Percentiles rank a stretch among this genome's conserved stretches.
These are phyloP conservation scores for Leptarthrus brevirostris DNA, from an alignment of 2,888 invertebrate species.

Conservation along the genomic window DNA sequence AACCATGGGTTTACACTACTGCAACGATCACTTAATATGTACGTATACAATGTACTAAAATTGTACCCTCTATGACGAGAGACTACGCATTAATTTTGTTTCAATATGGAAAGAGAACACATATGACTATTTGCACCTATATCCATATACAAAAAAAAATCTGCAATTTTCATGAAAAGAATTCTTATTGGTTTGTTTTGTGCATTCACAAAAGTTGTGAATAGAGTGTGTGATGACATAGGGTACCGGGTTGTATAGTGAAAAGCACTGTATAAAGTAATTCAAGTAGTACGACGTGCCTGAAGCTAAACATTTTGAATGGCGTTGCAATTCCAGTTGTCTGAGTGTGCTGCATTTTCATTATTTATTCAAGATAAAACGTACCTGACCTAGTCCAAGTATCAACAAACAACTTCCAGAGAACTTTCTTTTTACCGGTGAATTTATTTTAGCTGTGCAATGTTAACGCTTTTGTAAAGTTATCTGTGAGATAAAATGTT, in stretches of 20 bases:
- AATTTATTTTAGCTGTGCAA: constrained; percentile 23
- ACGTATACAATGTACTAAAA: too few relatives aligned
- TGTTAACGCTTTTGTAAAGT: not conserved
- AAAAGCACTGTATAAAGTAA: constrained; percentile 17
- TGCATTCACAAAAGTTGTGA: constrained; percentile 1
- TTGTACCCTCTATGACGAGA: too few relatives aligned
- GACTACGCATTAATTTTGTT: too few relatives aligned
- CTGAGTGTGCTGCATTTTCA: constrained; percentile 35
- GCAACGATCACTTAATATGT: too few relatives aligned
- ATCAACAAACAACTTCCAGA: constrained; percentile 1
- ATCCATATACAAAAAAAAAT: too few relatives aligned
- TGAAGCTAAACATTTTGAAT: constrained; percentile 22
- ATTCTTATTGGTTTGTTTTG: constrained; percentile 30
- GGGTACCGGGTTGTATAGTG: not conserved
- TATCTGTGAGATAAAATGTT: constrained; percentile 2
- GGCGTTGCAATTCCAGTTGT: constrained; percentile 28
- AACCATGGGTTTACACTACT: too few relatives aligned
- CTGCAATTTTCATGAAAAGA: not conserved
- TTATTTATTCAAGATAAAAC: constrained; percentile 28
- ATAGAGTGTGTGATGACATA: not conserved
- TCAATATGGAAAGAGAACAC: too few relatives aligned
- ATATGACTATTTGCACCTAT: too few relatives aligned
- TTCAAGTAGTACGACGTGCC: constrained; percentile 32
- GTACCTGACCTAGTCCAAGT: constrained; percentile 24
- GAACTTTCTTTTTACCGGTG: constrained; percentile 20